Conservation (phyloP, 2,113 vertebrate genomes). For the Castor canadensis region DNA sequence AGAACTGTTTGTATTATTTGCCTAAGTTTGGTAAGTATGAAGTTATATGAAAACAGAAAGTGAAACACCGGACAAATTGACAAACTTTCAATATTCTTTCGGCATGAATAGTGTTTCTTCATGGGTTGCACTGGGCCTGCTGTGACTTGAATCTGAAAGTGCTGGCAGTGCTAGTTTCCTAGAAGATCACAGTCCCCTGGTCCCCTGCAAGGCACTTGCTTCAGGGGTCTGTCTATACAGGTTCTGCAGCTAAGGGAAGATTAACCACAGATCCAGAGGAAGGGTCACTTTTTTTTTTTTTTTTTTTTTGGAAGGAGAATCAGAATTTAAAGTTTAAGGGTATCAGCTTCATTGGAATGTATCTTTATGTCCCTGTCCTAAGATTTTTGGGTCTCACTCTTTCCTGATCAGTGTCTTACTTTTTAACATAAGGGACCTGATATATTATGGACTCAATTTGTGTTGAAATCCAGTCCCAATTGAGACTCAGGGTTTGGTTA, state of each 20-base stretch:
- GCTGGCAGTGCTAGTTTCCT: not conserved
- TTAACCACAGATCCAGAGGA: not conserved
- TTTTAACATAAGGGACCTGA: not conserved
- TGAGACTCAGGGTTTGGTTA: not conserved
- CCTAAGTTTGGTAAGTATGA: not conserved
- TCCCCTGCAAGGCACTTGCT: not conserved
- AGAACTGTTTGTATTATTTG: not conserved
- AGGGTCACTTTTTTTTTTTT: not conserved
- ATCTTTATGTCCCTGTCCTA: not conserved
- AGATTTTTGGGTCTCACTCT: not conserved
- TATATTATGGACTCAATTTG: not conserved
- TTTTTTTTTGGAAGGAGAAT: not conserved
- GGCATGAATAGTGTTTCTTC: not conserved
- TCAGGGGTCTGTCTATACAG: not conserved
- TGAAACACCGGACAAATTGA: not conserved
- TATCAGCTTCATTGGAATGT: not conserved
- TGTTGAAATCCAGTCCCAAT: not conserved
- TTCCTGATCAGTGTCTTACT: not conserved
- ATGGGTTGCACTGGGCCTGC: not conserved
- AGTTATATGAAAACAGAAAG: conserved; percentile 2
- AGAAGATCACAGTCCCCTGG: not conserved
- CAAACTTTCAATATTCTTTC: conserved; percentile 1
- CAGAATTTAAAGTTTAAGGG: not conserved
- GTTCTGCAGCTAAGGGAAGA: not conserved
- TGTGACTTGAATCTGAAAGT: not conserved